These are phyloP conservation scores for Rhynchotus rufescens DNA, from an alignment of 2,797 vertebrate genomes.

Conservation along the genomic window DNA sequence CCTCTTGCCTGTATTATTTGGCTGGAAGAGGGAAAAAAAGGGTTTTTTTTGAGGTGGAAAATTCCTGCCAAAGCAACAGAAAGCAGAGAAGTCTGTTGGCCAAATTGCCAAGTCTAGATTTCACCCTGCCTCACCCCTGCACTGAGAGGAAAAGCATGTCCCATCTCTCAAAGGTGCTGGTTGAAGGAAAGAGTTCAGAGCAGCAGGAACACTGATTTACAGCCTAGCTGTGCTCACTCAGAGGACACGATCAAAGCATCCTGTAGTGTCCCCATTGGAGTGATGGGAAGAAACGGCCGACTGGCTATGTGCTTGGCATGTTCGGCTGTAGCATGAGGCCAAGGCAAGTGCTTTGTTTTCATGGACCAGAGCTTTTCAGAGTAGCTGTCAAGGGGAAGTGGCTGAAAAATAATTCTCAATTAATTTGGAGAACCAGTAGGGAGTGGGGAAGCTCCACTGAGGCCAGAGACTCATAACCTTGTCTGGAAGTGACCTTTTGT, in stretches of 20 bases:
- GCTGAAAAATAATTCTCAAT: constrained; percentile 67
- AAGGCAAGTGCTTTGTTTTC: constrained; percentile 62
- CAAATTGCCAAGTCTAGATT: constrained; percentile 17
- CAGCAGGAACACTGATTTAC: constrained; percentile 66
- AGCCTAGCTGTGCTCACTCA: constrained; percentile 40
- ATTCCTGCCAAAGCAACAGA: neutral
- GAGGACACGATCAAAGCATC: constrained; percentile 62
- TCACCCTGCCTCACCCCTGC: constrained; percentile 60
- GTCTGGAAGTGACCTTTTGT: constrained; percentile 1
- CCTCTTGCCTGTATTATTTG: no score
- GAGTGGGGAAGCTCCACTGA: constrained; percentile 13
- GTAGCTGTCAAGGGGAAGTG: constrained; percentile 55
- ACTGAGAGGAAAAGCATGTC: constrained; percentile 42
- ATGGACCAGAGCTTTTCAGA: constrained; percentile 59
- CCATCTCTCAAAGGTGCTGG: neutral
- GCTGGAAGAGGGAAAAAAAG: no score
- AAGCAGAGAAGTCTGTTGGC: neutral
- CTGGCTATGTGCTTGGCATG: constrained; percentile 63
- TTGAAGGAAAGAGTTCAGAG: constrained; percentile 32
- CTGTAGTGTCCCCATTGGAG: neutral
- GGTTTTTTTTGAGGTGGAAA: constrained; percentile 7
- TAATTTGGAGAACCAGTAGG: constrained; percentile 57
- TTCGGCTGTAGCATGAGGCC: constrained; percentile 57
- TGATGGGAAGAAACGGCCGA: constrained; percentile 64
- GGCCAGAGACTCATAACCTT: constrained; percentile 23